phyloP scores from a whole-genome alignment of 2,888 invertebrate genomes.

The Ctena decussata region DNA sequence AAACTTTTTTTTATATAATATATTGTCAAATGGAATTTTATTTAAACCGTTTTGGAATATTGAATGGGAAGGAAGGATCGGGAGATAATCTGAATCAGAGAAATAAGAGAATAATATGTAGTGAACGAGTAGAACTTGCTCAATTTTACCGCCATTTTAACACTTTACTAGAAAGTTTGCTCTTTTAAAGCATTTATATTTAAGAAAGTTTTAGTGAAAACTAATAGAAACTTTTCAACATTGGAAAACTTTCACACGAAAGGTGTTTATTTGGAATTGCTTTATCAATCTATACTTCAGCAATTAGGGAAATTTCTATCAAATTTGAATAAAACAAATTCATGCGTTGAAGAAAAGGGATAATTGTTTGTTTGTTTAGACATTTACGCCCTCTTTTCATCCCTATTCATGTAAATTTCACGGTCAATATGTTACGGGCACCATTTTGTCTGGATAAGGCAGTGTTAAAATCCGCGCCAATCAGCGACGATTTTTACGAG shows the following conservation, averaged over 20 bases:
- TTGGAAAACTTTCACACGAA: constrained; percentile 9
- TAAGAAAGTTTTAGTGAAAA: background rate
- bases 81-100: too few species aligned
- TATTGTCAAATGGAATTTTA: too few species aligned
- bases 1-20: too few species aligned
- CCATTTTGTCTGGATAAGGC: constrained; percentile 10
- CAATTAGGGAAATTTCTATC: background rate
- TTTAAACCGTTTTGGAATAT: too few species aligned
- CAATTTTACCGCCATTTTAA: background rate
- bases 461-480: constrained; percentile 7
- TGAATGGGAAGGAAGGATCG: too few species aligned
- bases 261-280: background rate
- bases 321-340: background rate
- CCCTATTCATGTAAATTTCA: background rate
- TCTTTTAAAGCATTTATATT: too few species aligned
- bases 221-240: background rate
- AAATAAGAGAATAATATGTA: too few species aligned
- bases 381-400: background rate
- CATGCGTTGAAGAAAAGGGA: background rate
- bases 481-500: background rate
- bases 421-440: background rate
- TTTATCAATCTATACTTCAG: background rate
- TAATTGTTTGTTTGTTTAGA: constrained; percentile 10
- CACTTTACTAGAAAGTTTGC: background rate
- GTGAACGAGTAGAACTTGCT: too few species aligned